Percentiles rank a stretch among this genome's conserved stretches.
phyloP scores from a whole-genome alignment of 2,113 vertebrate genomes.

The Saguinus midas region DNA sequence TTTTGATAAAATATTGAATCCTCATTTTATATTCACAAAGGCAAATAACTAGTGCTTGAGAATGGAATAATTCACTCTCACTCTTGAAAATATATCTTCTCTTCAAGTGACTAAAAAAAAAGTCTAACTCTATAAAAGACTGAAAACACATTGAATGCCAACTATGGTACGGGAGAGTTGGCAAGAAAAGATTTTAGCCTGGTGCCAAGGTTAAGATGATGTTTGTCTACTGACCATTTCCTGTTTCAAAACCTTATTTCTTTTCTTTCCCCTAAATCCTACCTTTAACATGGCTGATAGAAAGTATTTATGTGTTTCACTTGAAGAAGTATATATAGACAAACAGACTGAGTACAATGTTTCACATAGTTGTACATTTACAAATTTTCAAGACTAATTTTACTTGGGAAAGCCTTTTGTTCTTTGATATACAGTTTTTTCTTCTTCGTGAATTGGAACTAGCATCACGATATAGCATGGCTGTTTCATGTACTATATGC shows the following conservation, averaged over 20 bases:
- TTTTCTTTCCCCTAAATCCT: not conserved
- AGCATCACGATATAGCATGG: not conserved
- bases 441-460: not conserved
- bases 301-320: slow-evolving; percentile 17
- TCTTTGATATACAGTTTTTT: not conserved
- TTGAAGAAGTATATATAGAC: not conserved
- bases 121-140: slow-evolving; percentile 32
- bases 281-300: slow-evolving; percentile 36
- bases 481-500: not conserved
- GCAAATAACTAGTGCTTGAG: slow-evolving; percentile 65
- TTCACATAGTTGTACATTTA: slow-evolving; percentile 32
- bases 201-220: slow-evolving; percentile 54
- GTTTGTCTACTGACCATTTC: slow-evolving; percentile 41
- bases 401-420: not conserved
- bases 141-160: slow-evolving; percentile 51
- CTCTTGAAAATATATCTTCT: slow-evolving; percentile 72
- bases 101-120: slow-evolving; percentile 69
- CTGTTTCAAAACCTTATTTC: slow-evolving; percentile 44
- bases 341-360: slow-evolving; percentile 36
- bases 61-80: slow-evolving; percentile 80
- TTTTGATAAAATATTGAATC: slow-evolving; percentile 79
- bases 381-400: slow-evolving; percentile 17
- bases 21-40: slow-evolving; percentile 71
- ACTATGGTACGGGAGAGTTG: slow-evolving; percentile 49
- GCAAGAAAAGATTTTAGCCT: slow-evolving; percentile 66